Conservation (phyloP, 2,113 vertebrate genomes). For the Nerophis lumbriciformis region DNA sequence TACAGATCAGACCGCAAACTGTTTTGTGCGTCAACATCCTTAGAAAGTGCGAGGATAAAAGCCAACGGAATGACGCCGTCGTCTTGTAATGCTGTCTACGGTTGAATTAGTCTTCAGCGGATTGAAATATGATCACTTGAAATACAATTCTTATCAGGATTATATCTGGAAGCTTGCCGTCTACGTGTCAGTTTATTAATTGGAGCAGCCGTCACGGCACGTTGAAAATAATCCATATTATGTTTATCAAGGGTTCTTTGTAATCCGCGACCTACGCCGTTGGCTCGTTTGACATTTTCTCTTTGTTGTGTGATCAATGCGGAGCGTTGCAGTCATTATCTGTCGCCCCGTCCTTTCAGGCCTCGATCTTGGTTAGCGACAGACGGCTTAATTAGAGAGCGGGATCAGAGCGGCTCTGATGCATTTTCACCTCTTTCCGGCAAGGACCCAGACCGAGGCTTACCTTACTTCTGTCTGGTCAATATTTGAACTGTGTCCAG, state of each 20-base stretch:
- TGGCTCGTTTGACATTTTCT: conserved; percentile 46
- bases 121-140: conserved; percentile 45
- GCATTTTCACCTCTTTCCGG: conserved; percentile 55
- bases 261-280: conserved; percentile 17
- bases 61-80: conserved; percentile 54
- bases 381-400: conserved; percentile 74
- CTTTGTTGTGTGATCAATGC: conserved; percentile 53
- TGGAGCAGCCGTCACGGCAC: conserved; percentile 5
- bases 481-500: too few species aligned
- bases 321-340: conserved; percentile 70
- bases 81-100: conserved; percentile 55
- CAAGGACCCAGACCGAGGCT: neutral
- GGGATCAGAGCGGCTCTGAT: conserved; percentile 45
- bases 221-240: conserved; percentile 21
- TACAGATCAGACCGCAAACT: conserved; percentile 40
- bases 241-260: conserved; percentile 25
- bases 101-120: conserved; percentile 34
- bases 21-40: conserved; percentile 43
- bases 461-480: too few species aligned
- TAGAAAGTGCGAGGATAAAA: conserved; percentile 38
- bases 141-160: conserved; percentile 26
- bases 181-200: conserved; percentile 1
- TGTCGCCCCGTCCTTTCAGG: conserved; percentile 76
- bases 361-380: conserved; percentile 63
- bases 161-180: conserved; percentile 24